A percentile compares a stretch with the other conserved stretches of the same genome.
Conservation (phyloP, 2,113 vertebrate species). For the Apeltes quadracus region DNA sequence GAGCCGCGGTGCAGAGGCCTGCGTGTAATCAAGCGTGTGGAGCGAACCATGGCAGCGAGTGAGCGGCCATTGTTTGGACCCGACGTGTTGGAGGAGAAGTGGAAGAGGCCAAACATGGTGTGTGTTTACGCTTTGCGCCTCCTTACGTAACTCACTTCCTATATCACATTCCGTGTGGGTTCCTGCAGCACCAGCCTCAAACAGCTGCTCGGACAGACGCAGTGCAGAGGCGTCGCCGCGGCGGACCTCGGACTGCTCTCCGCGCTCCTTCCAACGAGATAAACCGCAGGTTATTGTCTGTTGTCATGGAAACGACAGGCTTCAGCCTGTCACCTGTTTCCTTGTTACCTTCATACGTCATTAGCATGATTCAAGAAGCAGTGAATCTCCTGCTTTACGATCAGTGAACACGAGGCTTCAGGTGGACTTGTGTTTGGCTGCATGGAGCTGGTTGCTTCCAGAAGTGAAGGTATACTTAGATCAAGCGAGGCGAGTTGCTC, state of each 20-base stretch:
- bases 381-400: not conserved
- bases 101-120: slow-evolving; percentile 14
- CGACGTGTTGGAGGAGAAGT: not conserved
- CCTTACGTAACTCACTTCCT: slow-evolving; percentile 67
- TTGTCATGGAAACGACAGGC: too few relatives aligned
- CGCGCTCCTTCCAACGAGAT: too few relatives aligned
- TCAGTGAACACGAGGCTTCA: not conserved
- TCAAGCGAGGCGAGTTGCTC: slow-evolving; percentile 53
- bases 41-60: too few relatives aligned
- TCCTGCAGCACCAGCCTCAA: too few relatives aligned
- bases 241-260: too few relatives aligned
- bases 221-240: too few relatives aligned
- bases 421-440: not conserved
- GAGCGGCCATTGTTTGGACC: not conserved
- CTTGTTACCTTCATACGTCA: slow-evolving; percentile 24
- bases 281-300: too few relatives aligned
- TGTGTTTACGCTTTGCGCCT: slow-evolving; percentile 40
- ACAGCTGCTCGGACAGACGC: too few relatives aligned
- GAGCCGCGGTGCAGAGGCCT: too few relatives aligned
- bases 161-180: slow-evolving; percentile 54
- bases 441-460: not conserved
- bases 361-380: slow-evolving; percentile 36
- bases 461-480: slow-evolving; percentile 35
- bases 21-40: too few relatives aligned
- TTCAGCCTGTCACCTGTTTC: too few relatives aligned